Conservation (phyloP, 2,113 vertebrate genomes). For the Nibea albiflora region DNA sequence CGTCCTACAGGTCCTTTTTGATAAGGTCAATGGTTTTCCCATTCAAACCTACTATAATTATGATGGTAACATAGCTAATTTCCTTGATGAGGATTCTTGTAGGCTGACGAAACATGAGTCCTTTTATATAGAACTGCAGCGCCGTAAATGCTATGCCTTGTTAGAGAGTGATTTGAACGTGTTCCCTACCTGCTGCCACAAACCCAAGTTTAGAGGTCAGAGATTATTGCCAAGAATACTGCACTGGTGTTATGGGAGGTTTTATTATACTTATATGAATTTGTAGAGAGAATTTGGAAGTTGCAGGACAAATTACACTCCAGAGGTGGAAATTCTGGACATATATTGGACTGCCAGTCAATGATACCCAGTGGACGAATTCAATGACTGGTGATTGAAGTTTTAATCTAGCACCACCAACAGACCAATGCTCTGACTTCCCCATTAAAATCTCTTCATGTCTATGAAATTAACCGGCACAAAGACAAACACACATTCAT, state of each 20-base stretch:
- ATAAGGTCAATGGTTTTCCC: not conserved
- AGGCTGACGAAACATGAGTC: no score
- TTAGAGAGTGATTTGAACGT: not conserved
- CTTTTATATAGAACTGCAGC: not conserved
- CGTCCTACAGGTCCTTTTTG: not conserved
- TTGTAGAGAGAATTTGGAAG: not conserved
- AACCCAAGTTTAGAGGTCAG: not conserved
- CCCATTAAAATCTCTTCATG: not conserved
- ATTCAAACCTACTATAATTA: not conserved
- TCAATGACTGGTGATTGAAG: not conserved
- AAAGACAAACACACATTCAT: not conserved
- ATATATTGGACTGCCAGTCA: not conserved
- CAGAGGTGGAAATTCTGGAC: no score
- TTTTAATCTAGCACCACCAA: not conserved
- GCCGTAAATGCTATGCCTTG: not conserved
- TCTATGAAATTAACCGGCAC: not conserved
- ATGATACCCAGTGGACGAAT: not conserved
- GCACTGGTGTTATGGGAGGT: no score
- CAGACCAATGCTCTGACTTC: not conserved
- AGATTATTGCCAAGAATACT: not conserved
- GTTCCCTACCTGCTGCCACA: not conserved
- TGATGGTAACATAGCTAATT: not conserved
- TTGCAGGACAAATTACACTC: not conserved
- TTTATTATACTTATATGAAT: no score
- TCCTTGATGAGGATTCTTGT: not conserved